phyloP scores from a whole-genome alignment of 2,113 vertebrate species.

The Petrocephalus zakoni region DNA sequence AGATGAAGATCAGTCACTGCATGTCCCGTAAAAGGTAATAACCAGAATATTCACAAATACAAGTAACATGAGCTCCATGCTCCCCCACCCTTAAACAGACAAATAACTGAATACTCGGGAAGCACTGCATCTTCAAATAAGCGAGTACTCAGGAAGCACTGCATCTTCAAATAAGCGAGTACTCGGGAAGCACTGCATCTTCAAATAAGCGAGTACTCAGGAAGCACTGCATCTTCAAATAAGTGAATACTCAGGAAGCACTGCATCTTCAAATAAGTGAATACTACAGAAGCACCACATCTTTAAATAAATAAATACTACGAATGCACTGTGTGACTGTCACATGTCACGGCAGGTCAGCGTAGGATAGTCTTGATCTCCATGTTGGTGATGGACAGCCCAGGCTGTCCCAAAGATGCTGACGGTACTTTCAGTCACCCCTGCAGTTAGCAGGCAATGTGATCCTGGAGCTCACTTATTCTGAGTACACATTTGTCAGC shows the following conservation, averaged over 20 bases:
- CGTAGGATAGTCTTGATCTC: too few relatives aligned
- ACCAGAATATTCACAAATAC: neutral
- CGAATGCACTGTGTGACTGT: neutral
- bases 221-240: neutral
- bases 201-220: neutral
- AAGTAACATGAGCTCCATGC: neutral
- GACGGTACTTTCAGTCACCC: too few relatives aligned
- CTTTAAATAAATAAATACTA: neutral
- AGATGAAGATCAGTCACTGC: neutral
- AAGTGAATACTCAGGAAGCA: too few relatives aligned
- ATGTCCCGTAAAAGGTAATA: neutral
- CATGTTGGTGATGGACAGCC: too few relatives aligned
- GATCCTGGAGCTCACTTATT: too few relatives aligned
- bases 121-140: neutral
- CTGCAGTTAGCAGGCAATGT: too few relatives aligned
- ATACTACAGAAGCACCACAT: neutral
- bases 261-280: too few relatives aligned
- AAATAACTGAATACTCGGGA: neutral
- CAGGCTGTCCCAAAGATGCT: too few relatives aligned
- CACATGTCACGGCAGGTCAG: too few relatives aligned
- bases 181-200: neutral
- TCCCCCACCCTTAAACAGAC: neutral
- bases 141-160: neutral
- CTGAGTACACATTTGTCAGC: too few relatives aligned
- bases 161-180: neutral